A percentile compares a stretch with the other conserved stretches of the same genome.
Conservation (phyloP, 1,140 invertebrate genomes). For the Drosophila bipectinata region DNA sequence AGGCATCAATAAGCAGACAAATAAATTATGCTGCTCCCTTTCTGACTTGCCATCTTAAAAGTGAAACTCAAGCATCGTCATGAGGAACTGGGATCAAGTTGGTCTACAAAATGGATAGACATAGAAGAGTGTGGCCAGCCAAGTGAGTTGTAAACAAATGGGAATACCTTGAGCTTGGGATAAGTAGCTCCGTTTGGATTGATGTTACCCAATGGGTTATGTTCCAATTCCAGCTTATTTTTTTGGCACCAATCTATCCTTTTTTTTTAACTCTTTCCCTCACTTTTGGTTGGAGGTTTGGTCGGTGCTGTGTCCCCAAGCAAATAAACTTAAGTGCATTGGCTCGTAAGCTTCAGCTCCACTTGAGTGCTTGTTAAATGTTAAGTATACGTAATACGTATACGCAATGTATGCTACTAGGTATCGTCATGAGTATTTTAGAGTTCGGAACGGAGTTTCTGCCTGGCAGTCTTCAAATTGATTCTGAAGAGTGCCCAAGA, state of each 20-base stretch:
- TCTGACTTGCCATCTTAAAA: slow-evolving; percentile 15
- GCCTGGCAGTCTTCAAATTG: slow-evolving; percentile 28
- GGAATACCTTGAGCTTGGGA: slow-evolving; percentile 26
- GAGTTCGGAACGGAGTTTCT: too few relatives aligned
- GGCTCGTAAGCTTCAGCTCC: slow-evolving; percentile 39
- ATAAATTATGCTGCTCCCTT: slow-evolving; percentile 37
- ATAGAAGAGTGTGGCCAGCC: slow-evolving; percentile 56
- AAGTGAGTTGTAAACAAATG: slow-evolving; percentile 75
- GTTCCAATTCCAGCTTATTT: slow-evolving; percentile 20
- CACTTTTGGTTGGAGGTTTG: not conserved
- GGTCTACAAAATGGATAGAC: not conserved
- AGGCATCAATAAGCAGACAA: slow-evolving; percentile 8
- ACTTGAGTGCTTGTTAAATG: slow-evolving; percentile 68
- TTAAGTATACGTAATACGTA: slow-evolving; percentile 38
- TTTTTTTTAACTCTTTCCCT: not conserved
- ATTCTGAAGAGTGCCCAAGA: slow-evolving; percentile 40
- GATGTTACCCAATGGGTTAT: slow-evolving; percentile 40
- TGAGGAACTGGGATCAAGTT: slow-evolving; percentile 37
- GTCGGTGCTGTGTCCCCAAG: slow-evolving; percentile 55
- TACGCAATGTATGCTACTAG: too few relatives aligned
- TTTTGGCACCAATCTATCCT: slow-evolving; percentile 21
- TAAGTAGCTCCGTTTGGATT: slow-evolving; percentile 55
- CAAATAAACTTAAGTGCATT: slow-evolving; percentile 76
- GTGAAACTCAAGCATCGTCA: slow-evolving; percentile 6
- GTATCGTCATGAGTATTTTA: slow-evolving; percentile 26